These are phyloP conservation scores for Peromyscus californicus DNA, from an alignment of 2,113 vertebrate genomes.

Conservation along the genomic window DNA sequence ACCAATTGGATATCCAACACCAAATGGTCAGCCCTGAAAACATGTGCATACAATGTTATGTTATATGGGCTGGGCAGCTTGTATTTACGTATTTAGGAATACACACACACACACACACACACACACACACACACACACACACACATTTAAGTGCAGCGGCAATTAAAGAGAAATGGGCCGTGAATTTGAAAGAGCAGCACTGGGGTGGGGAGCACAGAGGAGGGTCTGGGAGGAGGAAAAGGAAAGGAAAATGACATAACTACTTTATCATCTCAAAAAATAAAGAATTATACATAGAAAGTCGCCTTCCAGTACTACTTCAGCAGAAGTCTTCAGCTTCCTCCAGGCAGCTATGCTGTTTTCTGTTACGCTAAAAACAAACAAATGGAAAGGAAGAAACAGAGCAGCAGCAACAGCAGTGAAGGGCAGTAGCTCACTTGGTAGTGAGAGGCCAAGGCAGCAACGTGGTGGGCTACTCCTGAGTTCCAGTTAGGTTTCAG, in stretches of 20 bases:
- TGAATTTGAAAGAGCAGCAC: neutral
- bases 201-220: neutral
- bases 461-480: too few relatives aligned
- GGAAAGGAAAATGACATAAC: neutral
- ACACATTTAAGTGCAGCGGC: neutral
- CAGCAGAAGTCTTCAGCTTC: neutral
- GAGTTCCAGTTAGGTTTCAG: too few relatives aligned
- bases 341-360: constrained; percentile 5
- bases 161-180: neutral
- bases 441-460: too few relatives aligned
- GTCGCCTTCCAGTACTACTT: neutral
- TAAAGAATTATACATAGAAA: neutral
- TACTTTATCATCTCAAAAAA: neutral
- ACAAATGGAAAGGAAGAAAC: neutral
- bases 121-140: too few relatives aligned
- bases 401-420: too few relatives aligned
- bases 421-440: neutral
- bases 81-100: neutral
- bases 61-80: neutral
- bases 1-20: neutral
- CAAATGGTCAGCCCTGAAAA: neutral
- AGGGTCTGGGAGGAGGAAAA: neutral
- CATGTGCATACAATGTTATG: neutral
- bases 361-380: neutral
- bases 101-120: too few relatives aligned